These are phyloP conservation scores for Cerastis leucographa DNA, from an alignment of 2,888 invertebrate species.

Conservation along the genomic window DNA sequence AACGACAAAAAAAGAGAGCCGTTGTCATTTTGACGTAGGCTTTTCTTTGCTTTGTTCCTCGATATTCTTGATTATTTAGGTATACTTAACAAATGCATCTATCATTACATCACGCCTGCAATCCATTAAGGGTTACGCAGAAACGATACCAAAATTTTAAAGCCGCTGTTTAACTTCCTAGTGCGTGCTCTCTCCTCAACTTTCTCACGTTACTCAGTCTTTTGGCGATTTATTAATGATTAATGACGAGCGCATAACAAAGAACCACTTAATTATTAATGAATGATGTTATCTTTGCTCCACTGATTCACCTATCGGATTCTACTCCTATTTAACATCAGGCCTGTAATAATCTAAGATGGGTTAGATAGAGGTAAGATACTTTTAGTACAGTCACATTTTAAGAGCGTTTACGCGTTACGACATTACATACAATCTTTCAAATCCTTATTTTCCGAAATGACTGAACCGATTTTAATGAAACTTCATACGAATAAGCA, in stretches of 20 bases:
- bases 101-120: background rate
- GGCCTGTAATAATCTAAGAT: background rate
- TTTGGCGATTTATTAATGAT: conserved; percentile 49
- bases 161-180: background rate
- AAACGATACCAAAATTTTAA: background rate
- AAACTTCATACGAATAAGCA: no score
- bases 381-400: background rate
- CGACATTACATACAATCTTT: no score
- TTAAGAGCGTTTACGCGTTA: no score
- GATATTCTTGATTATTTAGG: background rate
- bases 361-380: background rate
- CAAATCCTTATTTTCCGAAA: no score
- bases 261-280: conserved; percentile 51
- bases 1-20: background rate
- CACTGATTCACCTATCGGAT: background rate
- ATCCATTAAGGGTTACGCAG: background rate
- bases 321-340: conserved; percentile 2
- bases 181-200: conserved; percentile 26
- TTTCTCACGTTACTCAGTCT: conserved; percentile 23
- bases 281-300: conserved; percentile 33
- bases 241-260: conserved; percentile 42
- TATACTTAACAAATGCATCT: background rate
- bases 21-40: no score
- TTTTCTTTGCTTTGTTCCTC: background rate
- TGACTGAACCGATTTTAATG: no score